Conservation (phyloP, 1,140 invertebrate genomes). For the Trigoniulus corallinus region DNA sequence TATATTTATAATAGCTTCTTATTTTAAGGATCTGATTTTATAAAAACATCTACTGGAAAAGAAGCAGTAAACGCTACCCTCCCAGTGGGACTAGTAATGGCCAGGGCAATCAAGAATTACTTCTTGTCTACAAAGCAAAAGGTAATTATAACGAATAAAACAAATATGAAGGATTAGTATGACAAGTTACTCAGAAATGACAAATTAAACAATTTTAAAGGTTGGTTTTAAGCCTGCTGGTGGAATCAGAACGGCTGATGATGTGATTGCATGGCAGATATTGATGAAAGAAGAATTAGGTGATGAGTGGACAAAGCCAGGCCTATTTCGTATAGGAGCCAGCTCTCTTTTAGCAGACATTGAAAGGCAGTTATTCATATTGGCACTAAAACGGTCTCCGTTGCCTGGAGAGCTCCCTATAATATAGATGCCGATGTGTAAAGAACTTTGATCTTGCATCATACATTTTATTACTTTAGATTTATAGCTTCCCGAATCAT, state of each 20-base stretch:
- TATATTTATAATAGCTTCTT: constrained; percentile 5
- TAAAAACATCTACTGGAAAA: constrained; percentile 98
- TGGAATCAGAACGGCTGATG: constrained; percentile 70
- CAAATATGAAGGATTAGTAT: not conserved
- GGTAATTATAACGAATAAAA: constrained; percentile 27
- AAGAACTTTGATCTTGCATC: too few relatives aligned
- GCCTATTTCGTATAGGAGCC: constrained; percentile 86
- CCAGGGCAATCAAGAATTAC: constrained; percentile 73
- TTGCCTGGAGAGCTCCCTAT: not conserved
- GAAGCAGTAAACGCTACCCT: constrained; percentile 89
- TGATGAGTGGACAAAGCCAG: constrained; percentile 60
- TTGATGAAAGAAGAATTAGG: constrained; percentile 75
- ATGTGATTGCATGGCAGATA: constrained; percentile 73
- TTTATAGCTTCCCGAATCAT: too few relatives aligned
- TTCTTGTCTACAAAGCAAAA: constrained; percentile 50
- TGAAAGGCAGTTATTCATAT: constrained; percentile 40
- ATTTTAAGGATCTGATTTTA: constrained; percentile 68
- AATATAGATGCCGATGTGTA: too few relatives aligned
- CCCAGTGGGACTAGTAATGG: constrained; percentile 83
- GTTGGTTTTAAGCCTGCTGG: constrained; percentile 96
- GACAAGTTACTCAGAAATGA: not conserved
- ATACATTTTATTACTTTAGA: too few relatives aligned
- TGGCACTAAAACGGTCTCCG: constrained; percentile 9
- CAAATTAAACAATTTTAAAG: constrained; percentile 30
- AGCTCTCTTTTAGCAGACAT: constrained; percentile 72